phyloP scores from a whole-genome alignment of 2,888 invertebrate genomes.

The Eupithecia exiguata region DNA sequence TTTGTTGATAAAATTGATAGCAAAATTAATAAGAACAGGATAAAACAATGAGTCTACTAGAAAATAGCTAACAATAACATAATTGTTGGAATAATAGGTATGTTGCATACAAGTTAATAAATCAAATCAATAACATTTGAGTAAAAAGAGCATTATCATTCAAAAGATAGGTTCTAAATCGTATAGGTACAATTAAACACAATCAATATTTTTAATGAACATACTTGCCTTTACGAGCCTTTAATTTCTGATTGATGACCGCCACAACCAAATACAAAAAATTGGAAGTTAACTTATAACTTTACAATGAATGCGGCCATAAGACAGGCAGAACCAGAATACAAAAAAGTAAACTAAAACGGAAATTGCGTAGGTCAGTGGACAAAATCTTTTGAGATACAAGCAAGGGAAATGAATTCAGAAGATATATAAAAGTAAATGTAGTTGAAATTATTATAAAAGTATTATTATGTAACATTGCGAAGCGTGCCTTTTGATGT shows the following conservation, averaged over 20 bases:
- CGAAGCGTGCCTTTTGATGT: conserved; percentile 44
- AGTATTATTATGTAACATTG: conserved; percentile 53
- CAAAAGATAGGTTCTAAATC: not conserved
- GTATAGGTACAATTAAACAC: not conserved
- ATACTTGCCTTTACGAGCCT: no score
- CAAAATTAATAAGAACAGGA: not conserved
- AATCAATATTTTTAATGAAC: conserved; percentile 13
- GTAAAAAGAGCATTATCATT: not conserved
- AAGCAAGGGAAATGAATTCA: conserved; percentile 42
- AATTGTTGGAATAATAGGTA: not conserved
- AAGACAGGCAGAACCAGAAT: not conserved
- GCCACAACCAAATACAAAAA: not conserved
- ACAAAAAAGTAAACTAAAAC: not conserved
- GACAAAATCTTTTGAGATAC: not conserved
- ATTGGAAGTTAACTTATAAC: not conserved
- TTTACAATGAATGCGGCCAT: not conserved
- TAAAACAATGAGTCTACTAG: not conserved
- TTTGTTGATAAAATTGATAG: conserved; percentile 7
- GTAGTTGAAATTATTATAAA: conserved; percentile 57
- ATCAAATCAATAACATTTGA: not conserved
- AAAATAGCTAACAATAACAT: not conserved
- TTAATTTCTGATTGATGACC: not conserved
- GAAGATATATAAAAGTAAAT: conserved; percentile 52
- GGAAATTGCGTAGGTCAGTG: not conserved
- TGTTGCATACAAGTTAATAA: not conserved